These are phyloP conservation scores for Tenthredo livida DNA, from an alignment of 2,888 invertebrate genomes.

Conservation along the genomic window DNA sequence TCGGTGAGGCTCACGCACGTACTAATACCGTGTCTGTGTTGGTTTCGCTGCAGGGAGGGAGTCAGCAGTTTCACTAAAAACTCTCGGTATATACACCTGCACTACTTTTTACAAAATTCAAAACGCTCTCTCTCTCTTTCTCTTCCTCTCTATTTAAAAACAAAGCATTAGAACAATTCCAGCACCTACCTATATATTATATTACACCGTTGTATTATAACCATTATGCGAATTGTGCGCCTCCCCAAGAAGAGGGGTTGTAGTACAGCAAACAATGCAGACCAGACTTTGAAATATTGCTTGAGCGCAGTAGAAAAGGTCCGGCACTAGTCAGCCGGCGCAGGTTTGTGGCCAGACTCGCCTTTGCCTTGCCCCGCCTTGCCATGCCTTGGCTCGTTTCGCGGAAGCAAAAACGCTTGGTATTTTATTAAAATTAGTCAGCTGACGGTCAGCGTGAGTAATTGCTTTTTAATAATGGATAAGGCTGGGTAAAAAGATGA, in stretches of 20 bases:
- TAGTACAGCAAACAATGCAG: slow-evolving; percentile 36
- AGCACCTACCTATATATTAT: not conserved
- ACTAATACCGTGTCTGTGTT: no score
- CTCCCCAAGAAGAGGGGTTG: slow-evolving; percentile 16
- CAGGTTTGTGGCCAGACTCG: not conserved
- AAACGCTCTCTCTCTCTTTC: not conserved
- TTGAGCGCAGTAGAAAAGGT: slow-evolving; percentile 42
- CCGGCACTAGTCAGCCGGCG: slow-evolving; percentile 24
- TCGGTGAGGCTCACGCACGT: no score
- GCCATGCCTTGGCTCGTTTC: not conserved
- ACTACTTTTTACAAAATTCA: not conserved
- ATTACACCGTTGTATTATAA: slow-evolving; percentile 29
- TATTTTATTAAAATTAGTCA: slow-evolving; percentile 35
- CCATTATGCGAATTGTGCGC: slow-evolving; percentile 42
- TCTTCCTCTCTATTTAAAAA: not conserved
- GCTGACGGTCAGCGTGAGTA: slow-evolving; percentile 19
- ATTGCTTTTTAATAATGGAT: slow-evolving; percentile 28
- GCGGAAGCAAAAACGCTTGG: not conserved
- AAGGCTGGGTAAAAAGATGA: not conserved
- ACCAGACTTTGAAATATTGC: slow-evolving; percentile 41
- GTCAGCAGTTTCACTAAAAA: no score
- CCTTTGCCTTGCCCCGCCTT: no score
- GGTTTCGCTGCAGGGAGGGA: no score
- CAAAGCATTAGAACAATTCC: not conserved
- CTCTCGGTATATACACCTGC: not conserved